These are phyloP conservation scores for Emydoidea blandingii DNA, from an alignment of 2,797 vertebrate species.

Conservation along the genomic window DNA sequence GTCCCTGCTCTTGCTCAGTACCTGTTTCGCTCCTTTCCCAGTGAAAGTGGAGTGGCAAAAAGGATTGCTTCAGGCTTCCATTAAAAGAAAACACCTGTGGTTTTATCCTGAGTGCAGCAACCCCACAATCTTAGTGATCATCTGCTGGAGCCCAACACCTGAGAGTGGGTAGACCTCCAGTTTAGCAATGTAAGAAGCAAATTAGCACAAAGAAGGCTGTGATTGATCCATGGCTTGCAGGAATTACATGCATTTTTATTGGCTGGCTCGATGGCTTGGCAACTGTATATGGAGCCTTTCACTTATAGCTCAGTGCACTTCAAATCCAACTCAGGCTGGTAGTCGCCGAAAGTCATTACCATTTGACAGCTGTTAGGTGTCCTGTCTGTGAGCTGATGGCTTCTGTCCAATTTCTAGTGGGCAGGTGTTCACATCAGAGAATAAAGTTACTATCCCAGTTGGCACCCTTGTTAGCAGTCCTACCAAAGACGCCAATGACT, in stretches of 20 bases:
- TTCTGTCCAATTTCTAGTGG: not conserved
- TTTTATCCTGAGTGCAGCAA: not conserved
- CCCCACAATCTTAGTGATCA: not conserved
- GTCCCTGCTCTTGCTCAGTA: not conserved
- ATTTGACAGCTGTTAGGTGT: not conserved
- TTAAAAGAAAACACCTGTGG: not conserved
- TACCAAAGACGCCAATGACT: not conserved
- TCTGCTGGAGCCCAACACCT: slow-evolving; percentile 33
- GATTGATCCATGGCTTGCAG: slow-evolving; percentile 58
- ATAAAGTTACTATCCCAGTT: not conserved
- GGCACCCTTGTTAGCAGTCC: rapidly evolving
- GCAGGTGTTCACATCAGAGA: not conserved
- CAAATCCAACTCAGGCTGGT: not conserved
- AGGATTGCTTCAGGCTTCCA: not conserved
- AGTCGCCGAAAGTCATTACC: not conserved
- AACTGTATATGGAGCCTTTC: not conserved
- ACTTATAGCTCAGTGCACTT: not conserved
- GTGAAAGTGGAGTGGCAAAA: not conserved
- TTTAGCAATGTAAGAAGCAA: slow-evolving; percentile 56
- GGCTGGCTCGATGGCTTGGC: slow-evolving; percentile 45
- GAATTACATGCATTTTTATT: slow-evolving; percentile 39
- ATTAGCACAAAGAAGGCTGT: slow-evolving; percentile 7
- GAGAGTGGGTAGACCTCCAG: slow-evolving; percentile 44
- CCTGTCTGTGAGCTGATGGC: not conserved
- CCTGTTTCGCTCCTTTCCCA: not conserved